Conservation (phyloP, 2,888 invertebrate species). For the Lapara coniferarum region DNA sequence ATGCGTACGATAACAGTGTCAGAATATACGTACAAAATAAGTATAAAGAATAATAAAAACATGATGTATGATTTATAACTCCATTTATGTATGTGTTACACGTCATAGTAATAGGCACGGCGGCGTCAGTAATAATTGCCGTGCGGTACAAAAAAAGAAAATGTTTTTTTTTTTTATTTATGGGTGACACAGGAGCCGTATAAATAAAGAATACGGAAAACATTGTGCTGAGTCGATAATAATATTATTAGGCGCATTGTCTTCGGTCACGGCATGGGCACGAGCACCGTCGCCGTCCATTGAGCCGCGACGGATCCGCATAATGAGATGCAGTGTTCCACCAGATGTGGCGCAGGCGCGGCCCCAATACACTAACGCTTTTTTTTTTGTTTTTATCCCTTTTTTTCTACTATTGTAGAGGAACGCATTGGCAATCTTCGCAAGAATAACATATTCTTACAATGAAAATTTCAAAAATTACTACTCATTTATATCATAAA, state of each 20-base stretch:
- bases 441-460: not conserved
- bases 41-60: not conserved
- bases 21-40: not conserved
- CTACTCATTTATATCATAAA: not conserved
- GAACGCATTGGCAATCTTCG: constrained; percentile 40
- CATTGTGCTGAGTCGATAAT: constrained; percentile 45
- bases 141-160: not conserved
- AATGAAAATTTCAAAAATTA: not conserved
- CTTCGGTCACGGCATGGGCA: constrained; percentile 54
- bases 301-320: constrained; percentile 74
- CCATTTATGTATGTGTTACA: not conserved
- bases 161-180: constrained; percentile 7
- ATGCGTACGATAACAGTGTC: not conserved
- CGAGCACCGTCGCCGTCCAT: constrained; percentile 49
- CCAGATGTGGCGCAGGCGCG: constrained; percentile 81
- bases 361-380: constrained; percentile 57
- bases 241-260: constrained; percentile 55
- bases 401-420: constrained; percentile 44
- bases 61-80: not conserved
- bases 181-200: constrained; percentile 12
- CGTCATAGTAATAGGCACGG: not conserved
- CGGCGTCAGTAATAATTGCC: constrained; percentile 1
- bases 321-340: constrained; percentile 78
- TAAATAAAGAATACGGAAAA: constrained; percentile 36
- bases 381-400: constrained; percentile 67